phyloP scores from a whole-genome alignment of 2,797 vertebrate genomes.

The Sebastes elongatus region DNA sequence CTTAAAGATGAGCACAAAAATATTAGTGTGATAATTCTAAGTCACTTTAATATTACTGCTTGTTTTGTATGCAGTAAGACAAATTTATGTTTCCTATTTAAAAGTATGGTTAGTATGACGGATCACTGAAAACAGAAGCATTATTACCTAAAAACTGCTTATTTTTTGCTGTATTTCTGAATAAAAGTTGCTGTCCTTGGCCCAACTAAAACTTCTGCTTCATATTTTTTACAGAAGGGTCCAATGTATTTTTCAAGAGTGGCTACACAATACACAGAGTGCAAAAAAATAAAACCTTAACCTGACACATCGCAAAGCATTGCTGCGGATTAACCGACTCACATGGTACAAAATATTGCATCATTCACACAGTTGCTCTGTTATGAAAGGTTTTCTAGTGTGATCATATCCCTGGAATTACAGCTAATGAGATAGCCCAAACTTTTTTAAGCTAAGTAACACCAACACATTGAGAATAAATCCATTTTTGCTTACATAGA shows the following conservation, averaged over 20 bases:
- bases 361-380: constrained; percentile 1
- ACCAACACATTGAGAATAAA: background rate
- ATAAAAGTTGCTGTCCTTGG: background rate
- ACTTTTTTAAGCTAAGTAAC: background rate
- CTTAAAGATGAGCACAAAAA: background rate
- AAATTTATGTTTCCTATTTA: background rate
- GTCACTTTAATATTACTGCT: background rate
- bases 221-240: background rate
- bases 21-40: background rate
- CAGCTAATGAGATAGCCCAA: background rate
- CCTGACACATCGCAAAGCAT: background rate
- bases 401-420: background rate
- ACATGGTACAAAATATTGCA: background rate
- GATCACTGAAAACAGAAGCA: background rate
- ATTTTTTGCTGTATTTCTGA: background rate
- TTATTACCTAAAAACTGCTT: background rate
- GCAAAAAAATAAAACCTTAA: background rate
- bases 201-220: background rate
- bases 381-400: background rate
- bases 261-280: background rate
- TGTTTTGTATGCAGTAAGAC: background rate
- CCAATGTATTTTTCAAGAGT: background rate
- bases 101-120: background rate
- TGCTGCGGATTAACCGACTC: background rate
- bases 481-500: constrained; percentile 9